A percentile compares a stretch with the other conserved stretches of the same genome.
Evolutionary conservation across 2,888 invertebrate species (phyloP).

Genomic region (Caenorhabditis drosophilae): DNA sequence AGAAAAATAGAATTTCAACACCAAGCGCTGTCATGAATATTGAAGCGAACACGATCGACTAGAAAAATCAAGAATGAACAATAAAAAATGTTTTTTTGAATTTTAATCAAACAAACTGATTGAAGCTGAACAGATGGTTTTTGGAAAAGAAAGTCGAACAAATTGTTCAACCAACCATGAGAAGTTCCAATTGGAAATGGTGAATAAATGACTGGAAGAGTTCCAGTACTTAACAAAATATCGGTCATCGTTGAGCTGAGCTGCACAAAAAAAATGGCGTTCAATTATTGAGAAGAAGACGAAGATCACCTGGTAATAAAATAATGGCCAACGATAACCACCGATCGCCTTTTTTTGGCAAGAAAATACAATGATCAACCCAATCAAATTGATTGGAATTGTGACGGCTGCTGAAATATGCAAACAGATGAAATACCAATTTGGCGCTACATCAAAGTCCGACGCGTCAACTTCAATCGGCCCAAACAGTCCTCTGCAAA

Average conservation of each 20-base stretch:
- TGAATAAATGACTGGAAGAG: constrained; percentile 2
- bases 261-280: no score
- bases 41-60: constrained; percentile 18
- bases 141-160: constrained; percentile 7
- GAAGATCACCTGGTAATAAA: constrained; percentile 9
- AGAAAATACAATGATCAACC: not conserved
- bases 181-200: constrained; percentile 7
- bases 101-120: constrained; percentile 4
- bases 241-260: constrained; percentile 5
- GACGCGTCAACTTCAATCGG: no score
- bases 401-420: constrained; percentile 3
- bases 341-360: not conserved
- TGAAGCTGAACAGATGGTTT: constrained; percentile 8
- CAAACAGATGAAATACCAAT: constrained; percentile 10
- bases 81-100: no score
- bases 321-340: constrained; percentile 2
- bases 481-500: no score
- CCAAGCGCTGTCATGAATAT: constrained; percentile 19
- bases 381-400: constrained; percentile 6
- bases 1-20: constrained; percentile 23
- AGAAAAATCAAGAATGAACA: constrained; percentile 2
- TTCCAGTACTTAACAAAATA: constrained; percentile 3
- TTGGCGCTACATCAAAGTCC: no score
- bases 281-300: no score
- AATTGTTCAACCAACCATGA: not conserved